Percentiles rank a stretch among this genome's conserved stretches.
Conservation (phyloP, 2,888 invertebrate species). For the Glaucopsyche alexis region DNA sequence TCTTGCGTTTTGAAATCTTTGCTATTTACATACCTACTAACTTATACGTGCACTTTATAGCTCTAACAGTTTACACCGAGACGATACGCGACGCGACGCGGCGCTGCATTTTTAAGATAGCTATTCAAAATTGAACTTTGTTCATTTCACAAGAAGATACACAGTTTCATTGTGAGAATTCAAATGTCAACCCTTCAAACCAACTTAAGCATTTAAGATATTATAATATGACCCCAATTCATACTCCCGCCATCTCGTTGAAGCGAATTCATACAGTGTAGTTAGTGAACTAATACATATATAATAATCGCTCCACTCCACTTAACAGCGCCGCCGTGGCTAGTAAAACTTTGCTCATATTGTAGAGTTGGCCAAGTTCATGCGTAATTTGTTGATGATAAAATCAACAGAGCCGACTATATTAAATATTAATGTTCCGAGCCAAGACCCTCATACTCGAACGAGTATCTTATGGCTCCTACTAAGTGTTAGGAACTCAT, state of each 20-base stretch:
- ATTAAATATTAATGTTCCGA: constrained; percentile 24
- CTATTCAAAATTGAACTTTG: too few relatives aligned
- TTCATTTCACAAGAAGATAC: too few relatives aligned
- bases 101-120: too few relatives aligned
- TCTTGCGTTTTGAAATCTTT: too few relatives aligned
- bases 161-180: too few relatives aligned
- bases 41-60: too few relatives aligned
- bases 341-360: constrained; percentile 25
- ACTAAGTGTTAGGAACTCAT: constrained; percentile 3
- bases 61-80: too few relatives aligned
- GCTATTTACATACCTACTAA: too few relatives aligned
- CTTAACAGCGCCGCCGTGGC: constrained; percentile 2
- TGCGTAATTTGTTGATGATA: constrained; percentile 25
- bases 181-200: too few relatives aligned
- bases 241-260: neutral
- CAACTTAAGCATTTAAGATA: too few relatives aligned
- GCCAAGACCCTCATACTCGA: constrained; percentile 11
- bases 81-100: too few relatives aligned
- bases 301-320: neutral
- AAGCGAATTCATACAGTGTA: neutral
- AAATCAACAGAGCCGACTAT: constrained; percentile 21
- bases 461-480: constrained; percentile 5
- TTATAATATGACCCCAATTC: too few relatives aligned
- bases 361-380: neutral
- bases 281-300: neutral